Evolutionary conservation across 2,888 invertebrate genomes (phyloP).

Genomic region (Lithophane socia): DNA sequence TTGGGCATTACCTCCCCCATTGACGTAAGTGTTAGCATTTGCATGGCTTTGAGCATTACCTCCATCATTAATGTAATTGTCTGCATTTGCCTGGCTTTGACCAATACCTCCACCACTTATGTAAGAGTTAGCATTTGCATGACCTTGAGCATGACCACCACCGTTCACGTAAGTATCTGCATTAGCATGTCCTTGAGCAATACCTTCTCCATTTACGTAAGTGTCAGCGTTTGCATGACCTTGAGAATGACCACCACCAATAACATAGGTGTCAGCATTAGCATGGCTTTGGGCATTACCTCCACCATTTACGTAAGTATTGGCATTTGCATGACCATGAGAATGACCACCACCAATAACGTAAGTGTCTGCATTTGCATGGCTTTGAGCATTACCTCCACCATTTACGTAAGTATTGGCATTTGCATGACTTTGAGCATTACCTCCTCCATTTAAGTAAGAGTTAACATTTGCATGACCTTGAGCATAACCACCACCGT

Average conservation of each 20-base stretch:
- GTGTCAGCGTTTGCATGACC: no score
- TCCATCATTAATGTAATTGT: neutral
- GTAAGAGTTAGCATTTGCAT: neutral
- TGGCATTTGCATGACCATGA: no score
- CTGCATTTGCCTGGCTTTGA: neutral
- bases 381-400: fast-evolving
- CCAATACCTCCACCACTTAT: neutral
- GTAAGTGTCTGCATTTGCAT: no score
- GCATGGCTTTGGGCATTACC: no score
- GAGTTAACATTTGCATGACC: neutral
- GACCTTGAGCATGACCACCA: neutral
- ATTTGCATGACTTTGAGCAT: no score
- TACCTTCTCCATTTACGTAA: no score
- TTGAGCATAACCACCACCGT: neutral
- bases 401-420: no score
- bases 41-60: neutral
- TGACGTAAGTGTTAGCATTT: neutral
- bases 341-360: no score
- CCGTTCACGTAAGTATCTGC: neutral
- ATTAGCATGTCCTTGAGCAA: neutral
- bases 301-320: no score
- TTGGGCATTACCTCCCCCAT: fast-evolving
- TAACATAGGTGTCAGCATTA: no score
- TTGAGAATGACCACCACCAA: no score
- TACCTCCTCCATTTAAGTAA: fast-evolving